A percentile compares a stretch with the other conserved stretches of the same genome.
Conservation (phyloP, 2,888 invertebrate genomes). For the Dione juno region DNA sequence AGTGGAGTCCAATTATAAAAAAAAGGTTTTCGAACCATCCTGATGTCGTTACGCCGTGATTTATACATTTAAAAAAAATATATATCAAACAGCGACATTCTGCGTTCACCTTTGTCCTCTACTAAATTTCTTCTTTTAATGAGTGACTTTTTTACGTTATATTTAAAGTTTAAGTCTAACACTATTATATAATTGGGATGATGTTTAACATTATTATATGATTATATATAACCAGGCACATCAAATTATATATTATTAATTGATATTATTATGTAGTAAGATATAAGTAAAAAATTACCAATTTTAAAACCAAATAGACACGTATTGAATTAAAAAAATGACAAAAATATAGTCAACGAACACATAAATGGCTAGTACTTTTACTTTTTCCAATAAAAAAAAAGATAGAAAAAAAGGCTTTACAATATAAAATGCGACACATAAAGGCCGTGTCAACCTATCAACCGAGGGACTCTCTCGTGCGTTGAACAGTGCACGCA, state of each 20-base stretch:
- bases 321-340: background rate
- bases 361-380: slow-evolving; percentile 19
- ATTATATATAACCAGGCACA: too few relatives aligned
- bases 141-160: background rate
- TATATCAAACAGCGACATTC: background rate
- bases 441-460: slow-evolving; percentile 36
- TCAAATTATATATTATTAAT: too few relatives aligned
- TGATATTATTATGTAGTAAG: too few relatives aligned
- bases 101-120: background rate
- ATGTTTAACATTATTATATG: too few relatives aligned
- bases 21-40: too few relatives aligned
- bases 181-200: background rate
- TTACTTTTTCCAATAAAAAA: slow-evolving; percentile 18
- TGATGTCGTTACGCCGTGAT: too few relatives aligned
- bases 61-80: too few relatives aligned
- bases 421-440: slow-evolving; percentile 30
- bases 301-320: background rate
- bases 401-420: slow-evolving; percentile 15
- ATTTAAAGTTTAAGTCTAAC: background rate
- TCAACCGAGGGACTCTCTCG: slow-evolving; percentile 51
- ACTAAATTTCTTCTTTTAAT: background rate
- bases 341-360: background rate
- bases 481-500: slow-evolving; percentile 54
- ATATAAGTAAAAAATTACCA: background rate
- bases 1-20: too few relatives aligned